Conservation (phyloP, 1,140 invertebrate species). For the Drosophila ambigua region DNA sequence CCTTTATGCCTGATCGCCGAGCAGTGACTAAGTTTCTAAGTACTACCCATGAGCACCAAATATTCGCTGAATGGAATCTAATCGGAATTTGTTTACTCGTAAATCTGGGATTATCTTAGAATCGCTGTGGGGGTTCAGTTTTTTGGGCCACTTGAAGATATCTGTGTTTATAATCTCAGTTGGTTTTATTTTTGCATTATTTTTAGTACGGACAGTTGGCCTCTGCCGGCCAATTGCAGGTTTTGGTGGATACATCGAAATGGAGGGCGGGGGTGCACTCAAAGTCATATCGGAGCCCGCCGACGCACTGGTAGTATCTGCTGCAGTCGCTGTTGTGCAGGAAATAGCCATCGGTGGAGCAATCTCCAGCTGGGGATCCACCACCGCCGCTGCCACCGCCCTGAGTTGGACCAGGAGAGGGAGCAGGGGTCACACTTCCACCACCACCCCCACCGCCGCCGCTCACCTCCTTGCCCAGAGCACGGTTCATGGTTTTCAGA, state of each 20-base stretch:
- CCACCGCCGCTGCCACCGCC: conserved; percentile 24
- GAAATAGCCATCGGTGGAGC: conserved; percentile 34
- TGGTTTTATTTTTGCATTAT: conserved; percentile 4
- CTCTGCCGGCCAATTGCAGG: conserved; percentile 17
- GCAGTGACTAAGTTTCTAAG: conserved; percentile 5
- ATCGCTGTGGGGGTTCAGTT: neutral
- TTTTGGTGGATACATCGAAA: conserved; percentile 6
- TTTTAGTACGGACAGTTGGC: conserved; percentile 47
- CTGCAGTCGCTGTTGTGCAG: conserved; percentile 29
- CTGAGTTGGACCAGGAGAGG: conserved; percentile 14
- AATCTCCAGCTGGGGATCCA: conserved; percentile 23
- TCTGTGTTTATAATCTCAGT: neutral
- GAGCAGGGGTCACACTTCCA: conserved; percentile 24
- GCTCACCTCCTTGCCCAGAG: conserved; percentile 35
- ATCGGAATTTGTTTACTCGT: conserved; percentile 3
- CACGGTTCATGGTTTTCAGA: conserved; percentile 73
- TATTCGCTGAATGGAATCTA: conserved; percentile 2
- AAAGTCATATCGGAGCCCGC: conserved; percentile 51
- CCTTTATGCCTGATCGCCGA: neutral
- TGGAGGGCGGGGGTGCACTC: conserved; percentile 17
- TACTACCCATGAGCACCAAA: neutral
- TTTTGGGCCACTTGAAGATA: neutral
- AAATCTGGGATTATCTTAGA: conserved; percentile 11
- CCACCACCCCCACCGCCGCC: conserved; percentile 7
- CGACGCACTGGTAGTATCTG: conserved; percentile 32